phyloP scores from a whole-genome alignment of 2,113 vertebrate genomes.

The Desmodus rotundus region DNA sequence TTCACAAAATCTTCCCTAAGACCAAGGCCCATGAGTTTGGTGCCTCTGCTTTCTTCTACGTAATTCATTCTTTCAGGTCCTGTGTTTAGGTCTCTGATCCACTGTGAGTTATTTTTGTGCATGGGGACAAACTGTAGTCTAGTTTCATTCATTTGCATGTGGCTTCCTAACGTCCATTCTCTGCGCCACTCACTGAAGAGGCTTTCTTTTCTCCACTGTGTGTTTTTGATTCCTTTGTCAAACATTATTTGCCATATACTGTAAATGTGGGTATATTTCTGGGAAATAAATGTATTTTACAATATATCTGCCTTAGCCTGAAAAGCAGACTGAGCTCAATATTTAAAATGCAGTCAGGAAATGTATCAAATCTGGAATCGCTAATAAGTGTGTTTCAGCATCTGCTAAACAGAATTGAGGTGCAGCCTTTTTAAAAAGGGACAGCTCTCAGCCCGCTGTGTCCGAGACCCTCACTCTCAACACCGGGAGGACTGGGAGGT shows the following conservation, averaged over 20 bases:
- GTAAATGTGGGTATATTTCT: neutral
- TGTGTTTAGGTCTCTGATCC: neutral
- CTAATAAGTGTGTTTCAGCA: slow-evolving; percentile 72
- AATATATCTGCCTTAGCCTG: slow-evolving; percentile 47
- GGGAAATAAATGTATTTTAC: slow-evolving; percentile 60
- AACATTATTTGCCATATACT: neutral
- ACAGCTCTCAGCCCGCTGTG: slow-evolving; percentile 55
- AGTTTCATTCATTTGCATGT: neutral
- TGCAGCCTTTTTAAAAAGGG: neutral
- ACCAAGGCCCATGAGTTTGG: neutral
- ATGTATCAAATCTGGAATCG: slow-evolving; percentile 66
- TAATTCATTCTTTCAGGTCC: neutral
- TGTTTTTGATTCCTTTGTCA: neutral
- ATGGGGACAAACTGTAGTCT: neutral
- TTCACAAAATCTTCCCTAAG: neutral
- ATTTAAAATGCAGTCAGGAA: slow-evolving; percentile 72
- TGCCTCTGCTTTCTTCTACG: neutral
- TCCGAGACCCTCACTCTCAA: slow-evolving; percentile 64
- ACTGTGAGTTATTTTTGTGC: neutral
- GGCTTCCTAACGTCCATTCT: neutral
- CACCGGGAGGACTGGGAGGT: slow-evolving; percentile 60
- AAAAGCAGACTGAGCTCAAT: slow-evolving; percentile 69
- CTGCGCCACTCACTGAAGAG: neutral
- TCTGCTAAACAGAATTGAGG: slow-evolving; percentile 62
- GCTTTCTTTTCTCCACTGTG: neutral